These are phyloP conservation scores for Myotis findleyi DNA, from an alignment of 2,797 vertebrate species.

Conservation along the genomic window DNA sequence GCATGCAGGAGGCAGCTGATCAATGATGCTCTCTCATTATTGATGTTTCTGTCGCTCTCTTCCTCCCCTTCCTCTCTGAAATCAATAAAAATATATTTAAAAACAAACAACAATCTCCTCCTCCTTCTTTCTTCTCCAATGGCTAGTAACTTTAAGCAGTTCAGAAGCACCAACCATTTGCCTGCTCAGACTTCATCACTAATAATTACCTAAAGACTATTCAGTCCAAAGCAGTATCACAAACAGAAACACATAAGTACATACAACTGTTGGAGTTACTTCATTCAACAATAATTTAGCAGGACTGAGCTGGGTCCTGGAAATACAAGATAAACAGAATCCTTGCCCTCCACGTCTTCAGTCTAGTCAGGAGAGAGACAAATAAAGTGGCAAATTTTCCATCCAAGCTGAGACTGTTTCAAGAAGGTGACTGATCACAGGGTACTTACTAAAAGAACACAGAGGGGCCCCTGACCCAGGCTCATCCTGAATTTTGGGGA, in stretches of 20 bases:
- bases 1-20: too few species aligned
- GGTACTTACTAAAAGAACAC: not conserved
- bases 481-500: not conserved
- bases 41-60: too few species aligned
- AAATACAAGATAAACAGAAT: not conserved
- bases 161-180: conserved; percentile 7
- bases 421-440: not conserved
- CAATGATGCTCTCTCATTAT: too few species aligned
- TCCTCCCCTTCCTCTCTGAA: too few species aligned
- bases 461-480: not conserved
- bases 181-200: conserved; percentile 11
- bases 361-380: not conserved
- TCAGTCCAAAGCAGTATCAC: conserved; percentile 9
- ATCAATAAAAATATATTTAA: too few species aligned
- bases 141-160: conserved; percentile 6
- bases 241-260: conserved; percentile 11
- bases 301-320: not conserved
- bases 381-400: not conserved
- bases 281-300: conserved; percentile 15
- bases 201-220: conserved; percentile 6
- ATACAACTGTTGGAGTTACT: not conserved
- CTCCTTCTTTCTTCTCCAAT: not conserved
- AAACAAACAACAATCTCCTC: not conserved
- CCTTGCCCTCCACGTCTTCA: not conserved
- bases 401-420: not conserved